phyloP scores from a whole-genome alignment of 2,113 vertebrate species.

The Sisor rabdophorus region DNA sequence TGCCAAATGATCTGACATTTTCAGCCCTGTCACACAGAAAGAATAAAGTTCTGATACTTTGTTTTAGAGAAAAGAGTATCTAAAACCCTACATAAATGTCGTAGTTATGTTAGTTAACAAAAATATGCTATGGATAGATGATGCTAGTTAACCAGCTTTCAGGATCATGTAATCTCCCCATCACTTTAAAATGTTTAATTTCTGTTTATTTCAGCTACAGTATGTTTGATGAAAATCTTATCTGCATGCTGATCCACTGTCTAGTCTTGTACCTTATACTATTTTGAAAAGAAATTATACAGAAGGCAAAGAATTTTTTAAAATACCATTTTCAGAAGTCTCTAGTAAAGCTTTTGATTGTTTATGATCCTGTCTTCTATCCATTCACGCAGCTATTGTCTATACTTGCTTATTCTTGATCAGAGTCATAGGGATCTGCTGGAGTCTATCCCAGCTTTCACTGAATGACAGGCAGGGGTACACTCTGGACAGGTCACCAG shows the following conservation, averaged over 20 bases:
- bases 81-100: constrained; percentile 4
- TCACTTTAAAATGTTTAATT: constrained; percentile 23
- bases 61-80: constrained; percentile 13
- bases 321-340: too few species aligned
- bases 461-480: too few species aligned
- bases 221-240: constrained; percentile 33
- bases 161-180: constrained; percentile 5
- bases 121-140: not conserved
- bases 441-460: too few species aligned
- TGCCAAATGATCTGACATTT: constrained; percentile 52
- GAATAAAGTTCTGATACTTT: constrained; percentile 1
- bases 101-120: not conserved
- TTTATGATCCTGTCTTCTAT: too few species aligned
- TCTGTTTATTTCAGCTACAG: constrained; percentile 31
- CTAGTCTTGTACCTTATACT: constrained; percentile 27
- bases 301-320: too few species aligned
- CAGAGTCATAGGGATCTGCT: too few species aligned
- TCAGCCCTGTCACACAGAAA: constrained; percentile 39
- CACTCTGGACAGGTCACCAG: too few species aligned
- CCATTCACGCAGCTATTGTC: too few species aligned
- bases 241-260: constrained; percentile 37
- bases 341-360: too few species aligned
- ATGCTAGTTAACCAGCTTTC: not conserved
- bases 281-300: not conserved
- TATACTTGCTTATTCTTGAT: too few species aligned